A percentile compares a stretch with the other conserved stretches of the same genome.
phyloP scores from a whole-genome alignment of 1,140 invertebrate genomes.

The Sitophilus oryzae region DNA sequence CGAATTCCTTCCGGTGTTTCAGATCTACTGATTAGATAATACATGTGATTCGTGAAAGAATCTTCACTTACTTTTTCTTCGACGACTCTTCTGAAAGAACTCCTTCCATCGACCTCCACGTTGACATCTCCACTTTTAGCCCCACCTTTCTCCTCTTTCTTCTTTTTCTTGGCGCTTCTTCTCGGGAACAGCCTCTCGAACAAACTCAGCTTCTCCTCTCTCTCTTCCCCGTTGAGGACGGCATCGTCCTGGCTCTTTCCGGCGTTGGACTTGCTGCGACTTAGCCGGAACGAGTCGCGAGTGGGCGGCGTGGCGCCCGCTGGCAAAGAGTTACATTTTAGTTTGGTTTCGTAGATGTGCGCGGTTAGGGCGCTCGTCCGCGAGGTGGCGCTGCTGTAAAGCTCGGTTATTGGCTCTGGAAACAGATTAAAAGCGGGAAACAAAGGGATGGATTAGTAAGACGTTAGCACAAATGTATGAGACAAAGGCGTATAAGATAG shows the following conservation, averaged over 20 bases:
- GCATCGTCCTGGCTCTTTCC: slow-evolving; percentile 37
- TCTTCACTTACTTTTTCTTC: slow-evolving; percentile 15
- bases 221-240: slow-evolving; percentile 39
- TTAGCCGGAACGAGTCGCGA: slow-evolving; percentile 47
- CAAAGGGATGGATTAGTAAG: slow-evolving; percentile 18
- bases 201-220: slow-evolving; percentile 55
- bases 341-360: slow-evolving; percentile 46
- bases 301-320: slow-evolving; percentile 52
- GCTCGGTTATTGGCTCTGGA: slow-evolving; percentile 41
- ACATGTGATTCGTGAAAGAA: no score
- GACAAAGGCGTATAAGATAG: not conserved
- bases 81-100: slow-evolving; percentile 33
- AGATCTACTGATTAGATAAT: no score
- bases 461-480: not conserved
- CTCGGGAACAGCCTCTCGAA: slow-evolving; percentile 58
- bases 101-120: slow-evolving; percentile 38
- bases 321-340: slow-evolving; percentile 62
- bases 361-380: slow-evolving; percentile 27
- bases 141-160: slow-evolving; percentile 43
- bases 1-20: no score
- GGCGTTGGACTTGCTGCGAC: slow-evolving; percentile 44
- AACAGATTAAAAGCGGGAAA: slow-evolving; percentile 22
- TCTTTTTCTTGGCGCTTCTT: slow-evolving; percentile 59
- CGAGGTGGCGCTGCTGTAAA: slow-evolving; percentile 33
- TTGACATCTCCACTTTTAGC: slow-evolving; percentile 36